phyloP scores from a whole-genome alignment of 1,140 invertebrate species.

The Bombus fervidus region DNA sequence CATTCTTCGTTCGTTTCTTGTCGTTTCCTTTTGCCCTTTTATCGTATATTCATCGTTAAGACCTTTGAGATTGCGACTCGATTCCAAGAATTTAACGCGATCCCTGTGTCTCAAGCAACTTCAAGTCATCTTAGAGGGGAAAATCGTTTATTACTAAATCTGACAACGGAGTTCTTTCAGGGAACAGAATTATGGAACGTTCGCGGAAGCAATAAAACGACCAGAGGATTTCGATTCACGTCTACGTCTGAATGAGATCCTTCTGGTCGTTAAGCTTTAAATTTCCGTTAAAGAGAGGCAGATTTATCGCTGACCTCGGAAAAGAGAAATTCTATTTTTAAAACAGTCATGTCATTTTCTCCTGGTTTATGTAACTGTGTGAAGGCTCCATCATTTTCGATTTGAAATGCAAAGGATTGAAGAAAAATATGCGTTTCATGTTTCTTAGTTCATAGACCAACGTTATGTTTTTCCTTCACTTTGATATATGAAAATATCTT shows the following conservation, averaged over 20 bases:
- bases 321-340: background rate
- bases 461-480: background rate
- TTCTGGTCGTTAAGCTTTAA: background rate
- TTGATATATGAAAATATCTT: background rate
- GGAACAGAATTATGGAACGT: background rate
- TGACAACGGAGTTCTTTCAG: background rate
- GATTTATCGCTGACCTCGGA: background rate
- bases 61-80: slow-evolving; percentile 9
- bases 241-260: background rate
- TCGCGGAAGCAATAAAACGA: background rate
- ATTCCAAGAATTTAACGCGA: slow-evolving; percentile 7
- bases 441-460: too few relatives aligned
- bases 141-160: slow-evolving; percentile 28
- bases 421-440: background rate
- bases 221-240: background rate
- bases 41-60: slow-evolving; percentile 9
- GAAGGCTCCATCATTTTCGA: background rate
- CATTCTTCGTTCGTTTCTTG: background rate
- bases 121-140: background rate
- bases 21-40: background rate
- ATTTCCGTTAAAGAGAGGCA: background rate
- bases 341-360: background rate
- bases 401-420: background rate
- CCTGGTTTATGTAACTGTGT: too few relatives aligned
- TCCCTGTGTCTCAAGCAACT: background rate